Evolutionary conservation across 2,113 vertebrate species (phyloP), one percentile per base, ranked within the genome.

Genomic region (Strix aluco): DNA sequence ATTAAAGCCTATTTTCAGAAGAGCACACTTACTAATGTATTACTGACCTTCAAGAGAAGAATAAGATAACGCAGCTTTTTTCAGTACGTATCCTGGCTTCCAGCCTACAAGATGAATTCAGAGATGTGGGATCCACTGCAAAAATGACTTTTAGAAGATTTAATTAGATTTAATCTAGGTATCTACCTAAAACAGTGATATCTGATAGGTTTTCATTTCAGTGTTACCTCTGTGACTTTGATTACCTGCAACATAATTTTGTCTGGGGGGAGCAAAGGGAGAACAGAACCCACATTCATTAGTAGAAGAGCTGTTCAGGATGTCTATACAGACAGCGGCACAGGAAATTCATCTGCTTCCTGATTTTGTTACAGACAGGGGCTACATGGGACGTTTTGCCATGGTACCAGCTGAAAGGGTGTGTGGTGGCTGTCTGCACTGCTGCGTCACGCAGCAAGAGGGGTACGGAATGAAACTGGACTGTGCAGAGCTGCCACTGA

Each of bases 361-460:
- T 2, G 8, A 19, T 30, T 15, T 46, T 15, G 1, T 61, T 32
- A 23, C 42, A 13, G 16, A 32, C 25, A 10, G 25, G 44, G 42
- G 11, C 57, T n/a, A 3, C 0, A 5, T 14, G 46, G 46, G 26
- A 15, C 30, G 2, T 23, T 38, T 71, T 1, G 5, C 12, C n/a
- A 5, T 2, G 20, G n/a, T 11, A 13, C 36, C 57, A 36, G 34
- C 44, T 51, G 83, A 12, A 15, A 32, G 30, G 21, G 13, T 3
- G 10, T 0, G 10, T 12, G 44, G n/a, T 13, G 65, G 42, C 54
- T n/a, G 38, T 2, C 52, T 5, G 4, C 25, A 19, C 18, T 1
- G 3, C 51, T 14, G 29, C 38, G 21, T 10, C 77, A 15, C 0
- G 5, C 30, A 10, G 54, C 32, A 18, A 52, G 44, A 36, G 20